Evolutionary conservation across 2,888 invertebrate genomes (phyloP), one percentile per base, ranked within the genome.

Genomic region (Drosophila siamana): DNA sequence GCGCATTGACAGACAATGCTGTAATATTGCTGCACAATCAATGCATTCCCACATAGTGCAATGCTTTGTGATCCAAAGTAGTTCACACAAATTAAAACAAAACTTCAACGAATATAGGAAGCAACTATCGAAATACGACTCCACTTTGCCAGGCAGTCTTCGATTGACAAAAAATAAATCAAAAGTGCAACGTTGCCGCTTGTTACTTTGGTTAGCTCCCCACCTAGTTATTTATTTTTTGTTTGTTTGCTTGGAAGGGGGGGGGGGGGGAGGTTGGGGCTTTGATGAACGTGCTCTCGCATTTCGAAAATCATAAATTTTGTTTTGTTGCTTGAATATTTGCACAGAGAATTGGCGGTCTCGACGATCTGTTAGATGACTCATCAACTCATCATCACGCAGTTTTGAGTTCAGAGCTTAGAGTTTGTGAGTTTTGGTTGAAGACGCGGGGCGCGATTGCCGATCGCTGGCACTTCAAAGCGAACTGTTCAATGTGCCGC

Each of bases 401-500:
- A 75, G 62, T 55, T 55, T 57, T 19, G 38, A 61, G n/a, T 30
- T 54, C 6, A 13, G n/a, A 40, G 13, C 16, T 36, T 47, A 33
- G 30, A 26, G 16, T 47, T 47, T n/a, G n/a, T n/a, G n/a, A n/a
- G n/a, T n/a, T n/a, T n/a, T n/a, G n/a, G n/a, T n/a, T n/a, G n/a
- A n/a, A n/a, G n/a, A n/a, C n/a, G n/a, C n/a, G 19, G 19, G 30
- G 26, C 24, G 22, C 59, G 74, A 66, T 74, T 74, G 75, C 56
- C 75, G 72, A 67, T 72, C 63, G 75, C 70, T 70, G 50, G 70
- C 55, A 75, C 74, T 64, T 75, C 74, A 75, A 75, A 75, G 76
- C 33, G 26, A 74, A 71, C 28, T 57, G 57, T 60, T 47, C 63
- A 59, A 72, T 72, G 46, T 76, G 76, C 76, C 74, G 74, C 74